Evolutionary conservation across 2,113 vertebrate species (phyloP), one percentile per base, ranked within the genome.

Genomic region (Bufo bufo): DNA sequence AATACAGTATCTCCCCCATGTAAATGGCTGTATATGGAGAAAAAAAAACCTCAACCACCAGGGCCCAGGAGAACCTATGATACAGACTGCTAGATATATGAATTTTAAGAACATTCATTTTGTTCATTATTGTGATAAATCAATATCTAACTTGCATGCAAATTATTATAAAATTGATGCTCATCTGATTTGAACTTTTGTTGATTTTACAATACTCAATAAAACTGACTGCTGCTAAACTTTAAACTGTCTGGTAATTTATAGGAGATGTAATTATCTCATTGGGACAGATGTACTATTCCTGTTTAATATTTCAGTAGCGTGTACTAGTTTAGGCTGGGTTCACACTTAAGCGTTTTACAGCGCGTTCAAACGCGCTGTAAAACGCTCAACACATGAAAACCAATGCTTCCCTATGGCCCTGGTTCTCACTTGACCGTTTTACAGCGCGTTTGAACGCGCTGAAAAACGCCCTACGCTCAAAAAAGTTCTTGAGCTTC

Each of bases 161-260:
- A 52, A 54, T 54, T 78, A n/a, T 56, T 11, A 78, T 17, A 47
- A 77, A 74, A 77, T n/a, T 77, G 19, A n/a, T 50, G 20, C 50
- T 54, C 11, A 23, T 54, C 12, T 77, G 74, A 49, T 77, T 45
- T 45, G 43, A 17, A 74, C 3, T 74, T n/a, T 59, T 81, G 6
- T 58, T 58, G 78, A 56, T 61, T 81, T 61, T 81, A 45, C 12
- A 81, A 33, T 45, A 61, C 33, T 45, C 23, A 81, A 81, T 81
- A 81, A 81, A 81, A 81, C 56, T 61, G 33, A 45, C 78, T 61
- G 78, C 78, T 81, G 54, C 52, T 81, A 58, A 43, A 81, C n/a
- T 19, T 77, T 6, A 47, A 17, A 47, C 9, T 45, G 69, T 45
- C 69, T 45, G 14, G 0, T 1, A 47, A 45, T 45, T 11, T 77